Percentiles rank a stretch among this genome's conserved stretches.
Evolutionary conservation across 2,888 invertebrate species (phyloP).

Genomic region (Terebella lapidaria): DNA sequence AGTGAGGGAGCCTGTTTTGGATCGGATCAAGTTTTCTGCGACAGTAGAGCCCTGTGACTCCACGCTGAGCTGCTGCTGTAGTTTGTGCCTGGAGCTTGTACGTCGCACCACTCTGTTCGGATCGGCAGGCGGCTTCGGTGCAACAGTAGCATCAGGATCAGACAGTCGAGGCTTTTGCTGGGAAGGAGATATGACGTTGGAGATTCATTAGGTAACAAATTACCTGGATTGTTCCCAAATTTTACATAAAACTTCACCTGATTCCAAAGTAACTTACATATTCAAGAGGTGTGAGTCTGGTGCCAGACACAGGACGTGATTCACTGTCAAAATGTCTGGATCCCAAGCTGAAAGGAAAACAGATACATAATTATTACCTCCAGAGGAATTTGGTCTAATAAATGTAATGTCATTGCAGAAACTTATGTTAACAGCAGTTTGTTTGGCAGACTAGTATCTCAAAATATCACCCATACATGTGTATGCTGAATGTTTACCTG

Average conservation of each 20-base stretch:
- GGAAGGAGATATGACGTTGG: not conserved
- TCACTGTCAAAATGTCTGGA: constrained; percentile 50
- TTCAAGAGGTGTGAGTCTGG: constrained; percentile 43
- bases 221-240: too few relatives aligned
- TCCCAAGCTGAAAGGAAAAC: constrained; percentile 37
- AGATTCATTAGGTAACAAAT: not conserved
- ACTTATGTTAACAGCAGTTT: too few relatives aligned
- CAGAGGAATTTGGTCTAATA: too few relatives aligned
- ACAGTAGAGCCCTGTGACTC: not conserved
- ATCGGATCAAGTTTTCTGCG: not conserved
- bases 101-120: constrained; percentile 35
- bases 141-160: constrained; percentile 36
- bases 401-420: too few relatives aligned
- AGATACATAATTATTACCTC: too few relatives aligned
- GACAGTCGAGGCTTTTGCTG: constrained; percentile 10
- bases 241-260: not conserved
- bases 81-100: constrained; percentile 24
- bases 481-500: constrained; percentile 34
- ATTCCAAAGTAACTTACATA: constrained; percentile 35
- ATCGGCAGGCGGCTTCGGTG: constrained; percentile 45
- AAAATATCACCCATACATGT: not conserved
- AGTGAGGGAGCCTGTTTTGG: not conserved
- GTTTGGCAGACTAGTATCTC: too few relatives aligned
- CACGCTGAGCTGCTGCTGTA: not conserved
- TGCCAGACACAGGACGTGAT: constrained; percentile 50